Conservation (phyloP, 2,888 invertebrate genomes). For the Dryobotodes eremita region DNA sequence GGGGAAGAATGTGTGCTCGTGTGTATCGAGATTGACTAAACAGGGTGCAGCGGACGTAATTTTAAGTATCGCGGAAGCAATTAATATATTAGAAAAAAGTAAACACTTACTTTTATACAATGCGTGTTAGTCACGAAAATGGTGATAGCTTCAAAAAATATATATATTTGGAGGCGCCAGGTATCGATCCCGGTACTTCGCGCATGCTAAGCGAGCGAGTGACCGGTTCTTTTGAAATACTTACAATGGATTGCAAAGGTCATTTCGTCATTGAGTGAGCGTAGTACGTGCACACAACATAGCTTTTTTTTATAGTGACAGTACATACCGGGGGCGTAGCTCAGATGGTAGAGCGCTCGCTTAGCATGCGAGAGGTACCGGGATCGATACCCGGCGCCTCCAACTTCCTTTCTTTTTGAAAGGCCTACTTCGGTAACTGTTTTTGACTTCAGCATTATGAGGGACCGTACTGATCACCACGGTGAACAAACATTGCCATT, state of each 20-base stretch:
- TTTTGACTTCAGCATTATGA: neutral
- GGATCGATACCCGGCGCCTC: conserved; percentile 87
- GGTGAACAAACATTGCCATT: no score
- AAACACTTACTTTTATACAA: neutral
- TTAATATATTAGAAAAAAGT: neutral
- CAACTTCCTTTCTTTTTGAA: conserved; percentile 26
- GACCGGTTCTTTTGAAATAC: no score
- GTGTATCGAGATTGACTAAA: neutral
- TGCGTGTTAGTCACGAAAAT: neutral
- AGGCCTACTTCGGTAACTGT: neutral
- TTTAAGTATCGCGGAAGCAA: neutral
- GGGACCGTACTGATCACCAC: no score
- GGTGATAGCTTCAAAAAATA: neutral
- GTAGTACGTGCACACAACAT: no score
- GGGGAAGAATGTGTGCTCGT: neutral
- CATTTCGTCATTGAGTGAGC: no score
- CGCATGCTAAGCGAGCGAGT: conserved; percentile 91
- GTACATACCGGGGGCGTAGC: no score
- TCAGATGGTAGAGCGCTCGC: conserved; percentile 91
- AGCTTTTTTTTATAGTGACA: no score
- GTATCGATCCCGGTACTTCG: conserved; percentile 91
- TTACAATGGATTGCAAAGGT: no score
- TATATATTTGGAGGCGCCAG: conserved; percentile 87
- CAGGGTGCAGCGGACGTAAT: neutral
- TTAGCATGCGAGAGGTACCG: conserved; percentile 91